Evolutionary conservation across 2,888 invertebrate species (phyloP), one percentile per base, ranked within the genome.

Genomic region (Crocallis elinguaria): DNA sequence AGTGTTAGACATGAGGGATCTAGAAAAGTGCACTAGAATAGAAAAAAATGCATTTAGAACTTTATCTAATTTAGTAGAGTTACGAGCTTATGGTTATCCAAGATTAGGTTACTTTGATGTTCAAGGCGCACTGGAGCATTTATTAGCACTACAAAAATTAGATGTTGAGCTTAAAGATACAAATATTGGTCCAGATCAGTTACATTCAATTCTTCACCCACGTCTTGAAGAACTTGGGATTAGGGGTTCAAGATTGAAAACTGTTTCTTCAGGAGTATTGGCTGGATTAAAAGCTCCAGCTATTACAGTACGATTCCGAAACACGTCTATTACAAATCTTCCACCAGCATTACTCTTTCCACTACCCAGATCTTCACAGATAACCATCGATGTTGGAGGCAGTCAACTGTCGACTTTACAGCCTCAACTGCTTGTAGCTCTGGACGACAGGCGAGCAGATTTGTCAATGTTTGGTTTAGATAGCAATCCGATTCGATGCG

Each of bases 81-180:
- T 98, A 6, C 92, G 94, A 59, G 94, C 96, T 0, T 95, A 94
- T 71, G 94, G 95, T 39, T 95, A 95, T 73, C 97, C 97, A 0
- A 93, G 95, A 66, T 77, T 98, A 16, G 97, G 97, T 0, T 97
- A 97, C 72, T 92, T 97, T 57, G 97, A 98, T 80, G 93, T 97
- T n/a, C 95, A 96, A 71, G 97, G 97, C 0, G 93, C 97, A 21
- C 84, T 98, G n/a, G 94, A 95, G 64, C 92, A 94, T 61, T 86
- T 97, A 69, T 93, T 94, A 1, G 94, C 95, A 0, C 82, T 98
- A 32, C 95, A 97, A 81, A 92, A 88, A 61, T 85, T 98, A 8
- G 96, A 97, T 59, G 94, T 98, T 44, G 98, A 98, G 88, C 94
- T 97, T 0, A 98, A 97, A 79, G 97, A 98, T 65, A 92, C 95